These are phyloP conservation scores for Diglossa cyanea DNA, from an alignment of 2,797 vertebrate species.

Conservation along the genomic window DNA sequence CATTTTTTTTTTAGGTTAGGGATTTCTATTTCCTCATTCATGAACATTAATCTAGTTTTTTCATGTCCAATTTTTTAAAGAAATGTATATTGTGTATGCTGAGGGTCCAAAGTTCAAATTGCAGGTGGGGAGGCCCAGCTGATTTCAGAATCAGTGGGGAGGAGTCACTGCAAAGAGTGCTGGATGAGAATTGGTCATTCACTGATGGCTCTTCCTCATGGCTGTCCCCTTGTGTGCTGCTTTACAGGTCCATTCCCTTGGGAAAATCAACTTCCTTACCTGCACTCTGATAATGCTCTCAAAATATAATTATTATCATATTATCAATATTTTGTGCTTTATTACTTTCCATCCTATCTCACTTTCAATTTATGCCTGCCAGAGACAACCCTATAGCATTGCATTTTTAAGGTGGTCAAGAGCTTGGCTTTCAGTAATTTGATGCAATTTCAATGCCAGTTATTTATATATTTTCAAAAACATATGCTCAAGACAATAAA, in stretches of 20 bases:
- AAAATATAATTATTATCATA: not conserved
- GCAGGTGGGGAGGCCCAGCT: not conserved
- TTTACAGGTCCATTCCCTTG: not conserved
- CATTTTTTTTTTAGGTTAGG: not conserved
- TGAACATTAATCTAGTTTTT: not conserved
- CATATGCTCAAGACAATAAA: fast-evolving
- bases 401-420: not conserved
- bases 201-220: not conserved
- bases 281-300: not conserved
- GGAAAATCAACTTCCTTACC: not conserved
- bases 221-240: not conserved
- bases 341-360: not conserved
- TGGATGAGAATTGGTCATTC: not conserved
- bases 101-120: not conserved
- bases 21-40: not conserved
- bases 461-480: not conserved
- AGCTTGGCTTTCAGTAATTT: not conserved
- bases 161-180: not conserved
- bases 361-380: not conserved
- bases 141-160: not conserved
- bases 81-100: not conserved
- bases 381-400: not conserved
- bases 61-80: not conserved
- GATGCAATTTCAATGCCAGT: not conserved
- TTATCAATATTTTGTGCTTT: not conserved